Conservation (phyloP, 2,797 vertebrate genomes). For the Jordanella pulchra region DNA sequence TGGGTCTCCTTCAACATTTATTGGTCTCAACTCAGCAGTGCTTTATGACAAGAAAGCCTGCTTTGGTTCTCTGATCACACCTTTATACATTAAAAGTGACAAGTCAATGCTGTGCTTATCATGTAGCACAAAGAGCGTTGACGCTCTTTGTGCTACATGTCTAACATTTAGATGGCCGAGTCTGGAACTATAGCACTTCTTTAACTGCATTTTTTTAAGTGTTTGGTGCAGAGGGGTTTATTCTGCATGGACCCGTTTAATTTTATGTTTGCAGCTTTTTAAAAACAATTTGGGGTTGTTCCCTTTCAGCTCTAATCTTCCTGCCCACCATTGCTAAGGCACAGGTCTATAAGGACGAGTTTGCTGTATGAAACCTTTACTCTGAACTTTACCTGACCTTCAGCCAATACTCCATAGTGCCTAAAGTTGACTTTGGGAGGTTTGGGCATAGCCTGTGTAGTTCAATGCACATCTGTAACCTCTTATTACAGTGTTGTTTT, state of each 20-base stretch:
- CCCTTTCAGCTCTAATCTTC: not conserved
- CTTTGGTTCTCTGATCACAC: constrained; percentile 47
- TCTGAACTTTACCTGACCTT: not conserved
- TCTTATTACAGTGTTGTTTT: no score
- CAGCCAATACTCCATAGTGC: not conserved
- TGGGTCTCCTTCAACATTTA: constrained; percentile 61
- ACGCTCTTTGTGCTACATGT: no score
- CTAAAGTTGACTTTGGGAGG: no score
- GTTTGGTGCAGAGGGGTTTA: no score
- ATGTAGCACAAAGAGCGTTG: constrained; percentile 10
- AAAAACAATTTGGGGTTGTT: not conserved
- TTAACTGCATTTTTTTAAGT: no score
- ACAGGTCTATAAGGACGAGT: not conserved
- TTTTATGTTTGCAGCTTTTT: no score
- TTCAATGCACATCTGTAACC: no score
- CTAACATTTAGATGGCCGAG: no score
- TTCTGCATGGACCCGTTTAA: no score
- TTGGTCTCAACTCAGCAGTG: constrained; percentile 56
- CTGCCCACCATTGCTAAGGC: not conserved
- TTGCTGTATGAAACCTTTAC: not conserved
- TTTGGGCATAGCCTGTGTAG: no score
- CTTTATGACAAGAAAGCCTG: constrained; percentile 54
- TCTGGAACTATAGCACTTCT: no score
- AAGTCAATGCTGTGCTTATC: constrained; percentile 12
- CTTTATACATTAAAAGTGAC: constrained; percentile 39